Percentiles rank a stretch among this genome's conserved stretches.
These are phyloP conservation scores for Struthio camelus DNA, from an alignment of 2,113 vertebrate species.

Conservation along the genomic window DNA sequence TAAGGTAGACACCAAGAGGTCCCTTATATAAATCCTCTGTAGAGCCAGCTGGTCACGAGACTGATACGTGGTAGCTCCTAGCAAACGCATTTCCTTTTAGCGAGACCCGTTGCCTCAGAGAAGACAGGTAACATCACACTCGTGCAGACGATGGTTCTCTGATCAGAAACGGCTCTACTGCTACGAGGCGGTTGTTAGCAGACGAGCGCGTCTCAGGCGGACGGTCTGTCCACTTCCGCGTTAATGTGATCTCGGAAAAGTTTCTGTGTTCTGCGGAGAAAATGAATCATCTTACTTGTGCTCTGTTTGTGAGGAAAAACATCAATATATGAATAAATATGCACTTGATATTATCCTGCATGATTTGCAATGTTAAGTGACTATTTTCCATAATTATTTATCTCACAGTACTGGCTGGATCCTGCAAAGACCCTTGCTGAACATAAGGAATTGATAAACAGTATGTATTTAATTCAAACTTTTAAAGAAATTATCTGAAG, in stretches of 20 bases:
- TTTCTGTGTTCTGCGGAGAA: not conserved
- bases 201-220: not conserved
- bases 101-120: not conserved
- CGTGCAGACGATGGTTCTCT: not conserved
- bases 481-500: not conserved
- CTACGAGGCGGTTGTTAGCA: not conserved
- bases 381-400: slow-evolving; percentile 24
- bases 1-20: fast-evolving
- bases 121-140: fast-evolving
- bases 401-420: slow-evolving; percentile 90
- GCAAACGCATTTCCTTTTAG: not conserved
- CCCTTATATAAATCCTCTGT: not conserved
- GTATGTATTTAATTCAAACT: slow-evolving; percentile 78
- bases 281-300: not conserved
- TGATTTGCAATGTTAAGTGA: not conserved
- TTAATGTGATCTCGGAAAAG: not conserved
- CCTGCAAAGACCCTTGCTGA: slow-evolving; percentile 87
- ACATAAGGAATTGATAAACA: slow-evolving; percentile 89
- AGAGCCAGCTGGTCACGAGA: not conserved
- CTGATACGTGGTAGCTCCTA: not conserved
- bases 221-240: not conserved
- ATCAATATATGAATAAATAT: not conserved
- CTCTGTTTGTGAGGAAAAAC: not conserved
- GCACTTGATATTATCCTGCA: not conserved
- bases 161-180: not conserved